Conservation (phyloP, 1,140 invertebrate species). For the Drosophila azteca region DNA sequence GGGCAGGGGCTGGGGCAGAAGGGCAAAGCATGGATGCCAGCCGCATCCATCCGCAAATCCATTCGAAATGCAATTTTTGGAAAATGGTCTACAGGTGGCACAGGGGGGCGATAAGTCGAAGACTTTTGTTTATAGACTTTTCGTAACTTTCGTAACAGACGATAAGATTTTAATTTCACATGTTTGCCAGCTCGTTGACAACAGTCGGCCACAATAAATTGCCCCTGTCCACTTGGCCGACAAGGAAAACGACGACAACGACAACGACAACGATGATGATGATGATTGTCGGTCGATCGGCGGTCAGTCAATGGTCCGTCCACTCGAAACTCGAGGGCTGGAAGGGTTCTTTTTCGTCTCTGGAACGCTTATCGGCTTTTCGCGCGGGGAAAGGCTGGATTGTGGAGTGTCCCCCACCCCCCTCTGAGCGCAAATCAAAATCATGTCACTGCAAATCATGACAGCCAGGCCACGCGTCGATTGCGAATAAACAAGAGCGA, state of each 20-base stretch:
- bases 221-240: conserved; percentile 27
- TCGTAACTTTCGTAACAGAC: background rate
- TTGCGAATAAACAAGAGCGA: background rate
- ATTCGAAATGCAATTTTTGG: background rate
- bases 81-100: background rate
- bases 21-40: too few species aligned
- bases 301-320: too few species aligned
- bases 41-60: background rate
- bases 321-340: conserved; percentile 2
- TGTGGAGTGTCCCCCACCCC: too few species aligned
- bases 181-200: conserved; percentile 41
- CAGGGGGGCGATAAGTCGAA: too few species aligned
- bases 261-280: background rate
- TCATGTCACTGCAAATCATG: conserved; percentile 30
- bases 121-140: background rate
- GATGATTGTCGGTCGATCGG: too few species aligned
- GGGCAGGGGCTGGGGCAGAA: too few species aligned
- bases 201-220: conserved; percentile 31
- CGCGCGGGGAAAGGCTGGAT: too few species aligned
- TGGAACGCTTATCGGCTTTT: conserved; percentile 17
- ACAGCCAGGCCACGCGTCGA: conserved; percentile 25
- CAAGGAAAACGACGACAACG: conserved; percentile 10
- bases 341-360: conserved; percentile 21
- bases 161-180: conserved; percentile 40
- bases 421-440: conserved; percentile 12